Conservation (phyloP, 2,888 invertebrate genomes). For the Galeopsomyia nigrocyanea region DNA sequence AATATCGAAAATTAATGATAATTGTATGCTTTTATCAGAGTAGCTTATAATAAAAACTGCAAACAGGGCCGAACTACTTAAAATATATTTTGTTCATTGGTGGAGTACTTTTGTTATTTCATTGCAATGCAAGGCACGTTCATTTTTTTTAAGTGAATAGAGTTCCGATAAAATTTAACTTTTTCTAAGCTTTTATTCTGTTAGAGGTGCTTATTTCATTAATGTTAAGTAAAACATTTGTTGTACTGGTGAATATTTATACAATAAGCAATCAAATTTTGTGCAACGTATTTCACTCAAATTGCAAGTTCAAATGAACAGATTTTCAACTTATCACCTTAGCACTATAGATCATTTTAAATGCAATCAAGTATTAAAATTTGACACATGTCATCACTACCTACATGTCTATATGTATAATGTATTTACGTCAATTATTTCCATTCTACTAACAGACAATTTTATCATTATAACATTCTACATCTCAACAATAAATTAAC, state of each 20-base stretch:
- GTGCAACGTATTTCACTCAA: too few species aligned
- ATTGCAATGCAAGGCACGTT: slow-evolving; percentile 42
- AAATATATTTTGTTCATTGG: too few species aligned
- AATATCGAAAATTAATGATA: slow-evolving; percentile 11
- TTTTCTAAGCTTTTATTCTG: slow-evolving; percentile 11
- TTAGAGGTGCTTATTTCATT: background rate
- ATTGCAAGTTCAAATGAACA: too few species aligned
- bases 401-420: slow-evolving; percentile 1
- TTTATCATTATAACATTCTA: slow-evolving; percentile 14
- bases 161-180: background rate
- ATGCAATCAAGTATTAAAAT: slow-evolving; percentile 3
- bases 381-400: slow-evolving; percentile 34
- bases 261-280: too few species aligned
- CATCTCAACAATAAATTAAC: slow-evolving; percentile 33
- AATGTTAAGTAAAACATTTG: slow-evolving; percentile 8
- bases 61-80: too few species aligned
- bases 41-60: too few species aligned
- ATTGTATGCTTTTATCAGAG: background rate
- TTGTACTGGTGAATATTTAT: slow-evolving; percentile 32
- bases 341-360: too few species aligned
- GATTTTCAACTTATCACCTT: too few species aligned
- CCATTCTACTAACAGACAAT: slow-evolving; percentile 20
- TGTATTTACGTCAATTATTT: background rate
- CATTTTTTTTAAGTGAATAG: slow-evolving; percentile 21
- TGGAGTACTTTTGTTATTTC: background rate